phyloP scores from a whole-genome alignment of 2,797 vertebrate species.

The Labroides dimidiatus region DNA sequence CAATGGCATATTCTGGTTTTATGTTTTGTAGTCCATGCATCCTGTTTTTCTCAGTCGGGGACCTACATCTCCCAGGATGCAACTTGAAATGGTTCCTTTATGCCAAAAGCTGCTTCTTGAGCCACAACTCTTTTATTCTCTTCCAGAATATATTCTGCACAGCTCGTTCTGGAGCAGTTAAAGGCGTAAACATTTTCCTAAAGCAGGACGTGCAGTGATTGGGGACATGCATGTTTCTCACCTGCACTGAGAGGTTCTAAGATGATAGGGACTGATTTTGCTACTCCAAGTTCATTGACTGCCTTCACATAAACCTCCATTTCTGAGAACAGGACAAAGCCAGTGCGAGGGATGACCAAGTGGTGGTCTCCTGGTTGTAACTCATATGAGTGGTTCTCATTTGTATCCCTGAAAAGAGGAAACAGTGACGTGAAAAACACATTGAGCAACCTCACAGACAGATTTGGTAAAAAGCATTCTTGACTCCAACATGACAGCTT shows the following conservation, averaged over 20 bases:
- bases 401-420: slow-evolving; percentile 59
- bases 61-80: too few species aligned
- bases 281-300: slow-evolving; percentile 86
- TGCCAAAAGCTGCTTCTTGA: too few species aligned
- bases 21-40: too few species aligned
- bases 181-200: too few species aligned
- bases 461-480: slow-evolving; percentile 21
- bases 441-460: slow-evolving; percentile 5
- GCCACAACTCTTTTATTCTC: too few species aligned
- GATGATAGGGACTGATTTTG: slow-evolving; percentile 67
- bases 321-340: slow-evolving; percentile 77
- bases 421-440: slow-evolving; percentile 5
- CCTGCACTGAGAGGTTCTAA: slow-evolving; percentile 88
- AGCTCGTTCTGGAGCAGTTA: too few species aligned
- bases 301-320: slow-evolving; percentile 87
- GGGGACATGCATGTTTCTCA: slow-evolving; percentile 51
- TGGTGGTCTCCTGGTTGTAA: slow-evolving; percentile 52
- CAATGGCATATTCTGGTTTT: too few species aligned
- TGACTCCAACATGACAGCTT: not conserved
- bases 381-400: slow-evolving; percentile 43
- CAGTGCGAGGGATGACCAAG: slow-evolving; percentile 81
- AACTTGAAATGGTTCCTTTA: too few species aligned
- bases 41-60: too few species aligned
- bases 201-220: too few species aligned
- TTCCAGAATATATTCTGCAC: too few species aligned